Percentiles rank a stretch among this genome's conserved stretches.
Evolutionary conservation across 2,888 invertebrate species (phyloP).

Genomic region (Lottia gigantea): DNA sequence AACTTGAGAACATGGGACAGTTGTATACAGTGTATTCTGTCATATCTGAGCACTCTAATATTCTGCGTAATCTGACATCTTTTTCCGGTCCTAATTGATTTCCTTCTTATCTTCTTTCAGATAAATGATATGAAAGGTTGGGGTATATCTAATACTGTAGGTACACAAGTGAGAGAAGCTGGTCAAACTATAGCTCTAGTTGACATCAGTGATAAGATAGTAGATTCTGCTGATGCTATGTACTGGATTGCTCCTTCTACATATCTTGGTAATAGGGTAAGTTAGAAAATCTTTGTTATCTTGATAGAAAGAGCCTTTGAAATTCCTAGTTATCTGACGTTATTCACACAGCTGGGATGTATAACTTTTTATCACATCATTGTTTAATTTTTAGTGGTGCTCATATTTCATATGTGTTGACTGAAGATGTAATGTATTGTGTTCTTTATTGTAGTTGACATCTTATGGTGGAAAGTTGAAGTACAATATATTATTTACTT

Average conservation of each 20-base stretch:
- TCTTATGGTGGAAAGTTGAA: slow-evolving; percentile 89
- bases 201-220: slow-evolving; percentile 40
- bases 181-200: slow-evolving; percentile 45
- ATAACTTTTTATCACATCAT: too few species aligned
- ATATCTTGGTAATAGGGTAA: slow-evolving; percentile 81
- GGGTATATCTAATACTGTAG: slow-evolving; percentile 73
- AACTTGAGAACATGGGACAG: too few species aligned
- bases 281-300: slow-evolving; percentile 11
- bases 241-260: slow-evolving; percentile 83
- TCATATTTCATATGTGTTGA: too few species aligned
- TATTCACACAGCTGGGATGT: too few species aligned
- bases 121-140: slow-evolving; percentile 77
- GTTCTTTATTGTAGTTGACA: slow-evolving; percentile 72
- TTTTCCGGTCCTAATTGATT: too few species aligned
- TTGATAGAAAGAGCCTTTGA: too few species aligned
- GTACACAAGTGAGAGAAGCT: slow-evolving; percentile 42
- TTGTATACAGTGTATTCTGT: too few species aligned
- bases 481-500: slow-evolving; percentile 75
- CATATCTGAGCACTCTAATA: too few species aligned
- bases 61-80: too few species aligned
- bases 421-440: too few species aligned
- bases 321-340: too few species aligned
- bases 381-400: too few species aligned
- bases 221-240: slow-evolving; percentile 51
- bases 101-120: slow-evolving; percentile 66